phyloP scores from a whole-genome alignment of 2,888 invertebrate genomes.

The Koerneria pararmatus region DNA sequence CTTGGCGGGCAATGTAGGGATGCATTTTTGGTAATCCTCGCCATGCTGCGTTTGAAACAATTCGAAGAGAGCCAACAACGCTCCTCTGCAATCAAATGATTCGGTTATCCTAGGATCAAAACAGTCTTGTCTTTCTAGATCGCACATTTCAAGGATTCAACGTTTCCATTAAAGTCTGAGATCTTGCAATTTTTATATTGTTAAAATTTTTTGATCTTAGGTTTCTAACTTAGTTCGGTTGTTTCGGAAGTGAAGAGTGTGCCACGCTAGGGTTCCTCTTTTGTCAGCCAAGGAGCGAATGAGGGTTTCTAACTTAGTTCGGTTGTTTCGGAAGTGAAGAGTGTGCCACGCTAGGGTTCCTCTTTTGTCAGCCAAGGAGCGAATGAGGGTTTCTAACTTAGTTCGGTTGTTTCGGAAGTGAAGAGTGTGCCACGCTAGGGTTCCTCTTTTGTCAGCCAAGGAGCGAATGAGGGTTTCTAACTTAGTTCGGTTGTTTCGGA shows the following conservation, averaged over 20 bases:
- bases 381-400: constrained; percentile 38
- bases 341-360: constrained; percentile 42
- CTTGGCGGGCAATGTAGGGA: constrained; percentile 29
- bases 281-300: constrained; percentile 25
- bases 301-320: constrained; percentile 23
- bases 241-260: constrained; percentile 36
- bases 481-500: constrained; percentile 28
- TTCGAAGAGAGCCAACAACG: constrained; percentile 44
- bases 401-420: constrained; percentile 35
- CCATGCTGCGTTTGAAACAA: constrained; percentile 32
- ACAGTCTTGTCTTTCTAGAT: neutral
- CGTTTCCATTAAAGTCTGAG: neutral
- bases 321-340: constrained; percentile 31
- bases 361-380: constrained; percentile 31
- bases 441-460: constrained; percentile 31
- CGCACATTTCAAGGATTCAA: neutral
- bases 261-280: constrained; percentile 40
- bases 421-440: constrained; percentile 44
- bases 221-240: constrained; percentile 25
- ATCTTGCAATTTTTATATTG: constrained; percentile 1
- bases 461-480: neutral
- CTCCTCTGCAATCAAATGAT: constrained; percentile 33
- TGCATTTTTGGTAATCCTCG: constrained; percentile 20
- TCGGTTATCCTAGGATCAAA: neutral
- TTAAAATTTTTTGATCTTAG: neutral